phyloP scores from a whole-genome alignment of 1,140 invertebrate genomes.

The Macrobrachium rosenbergii region DNA sequence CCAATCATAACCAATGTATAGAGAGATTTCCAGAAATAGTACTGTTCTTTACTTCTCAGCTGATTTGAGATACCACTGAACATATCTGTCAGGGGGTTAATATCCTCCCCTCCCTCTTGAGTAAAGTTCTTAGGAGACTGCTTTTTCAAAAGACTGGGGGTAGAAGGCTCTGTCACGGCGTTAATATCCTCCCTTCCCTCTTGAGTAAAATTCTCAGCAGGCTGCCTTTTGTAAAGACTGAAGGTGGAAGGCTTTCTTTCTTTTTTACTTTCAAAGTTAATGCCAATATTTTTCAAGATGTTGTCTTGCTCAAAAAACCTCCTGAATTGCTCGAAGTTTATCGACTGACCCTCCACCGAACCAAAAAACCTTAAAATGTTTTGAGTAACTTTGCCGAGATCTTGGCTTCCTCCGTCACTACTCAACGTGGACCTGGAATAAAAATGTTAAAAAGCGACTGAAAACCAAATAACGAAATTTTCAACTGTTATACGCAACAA shows the following conservation, averaged over 20 bases:
- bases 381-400: not conserved
- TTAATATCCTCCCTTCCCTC: not conserved
- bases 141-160: conserved; percentile 16
- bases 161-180: not conserved
- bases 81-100: not conserved
- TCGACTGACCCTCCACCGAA: not conserved
- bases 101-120: not conserved
- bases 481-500: too few relatives aligned
- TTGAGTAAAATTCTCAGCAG: too few relatives aligned
- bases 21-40: conserved; percentile 74
- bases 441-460: not conserved
- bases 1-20: conserved; percentile 73
- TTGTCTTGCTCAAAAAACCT: conserved; percentile 1
- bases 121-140: too few relatives aligned
- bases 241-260: not conserved
- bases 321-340: conserved; percentile 30
- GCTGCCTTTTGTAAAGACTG: not conserved
- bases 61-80: conserved; percentile 41
- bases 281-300: conserved; percentile 6
- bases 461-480: too few relatives aligned
- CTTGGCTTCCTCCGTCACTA: conserved; percentile 13
- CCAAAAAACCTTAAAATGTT: conserved; percentile 9
- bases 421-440: conserved; percentile 41
- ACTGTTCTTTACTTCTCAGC: conserved; percentile 66
- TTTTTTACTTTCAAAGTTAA: not conserved